Evolutionary conservation across 2,888 invertebrate genomes (phyloP).

Genomic region (Alloplasta piceator): DNA sequence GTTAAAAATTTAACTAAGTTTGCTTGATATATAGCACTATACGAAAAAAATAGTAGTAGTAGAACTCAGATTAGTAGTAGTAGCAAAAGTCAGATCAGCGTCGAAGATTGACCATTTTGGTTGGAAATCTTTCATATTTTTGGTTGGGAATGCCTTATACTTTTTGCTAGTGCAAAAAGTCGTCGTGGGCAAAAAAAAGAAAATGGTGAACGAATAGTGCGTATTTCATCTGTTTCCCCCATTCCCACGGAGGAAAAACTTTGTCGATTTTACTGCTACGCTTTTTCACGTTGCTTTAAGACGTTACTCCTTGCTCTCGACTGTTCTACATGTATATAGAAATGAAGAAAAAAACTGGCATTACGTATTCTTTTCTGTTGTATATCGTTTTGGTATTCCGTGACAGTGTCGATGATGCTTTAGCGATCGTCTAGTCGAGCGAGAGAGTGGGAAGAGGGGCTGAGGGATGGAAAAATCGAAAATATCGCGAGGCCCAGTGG

Average conservation of each 20-base stretch:
- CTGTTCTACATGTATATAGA: constrained; percentile 25
- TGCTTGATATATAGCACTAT: too few species aligned
- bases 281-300: constrained; percentile 61
- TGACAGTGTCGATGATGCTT: constrained; percentile 78
- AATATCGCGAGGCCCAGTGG: constrained; percentile 68
- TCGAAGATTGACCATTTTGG: too few species aligned
- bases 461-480: constrained; percentile 15
- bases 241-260: constrained; percentile 49
- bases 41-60: too few species aligned
- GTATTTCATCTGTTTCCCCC: constrained; percentile 62
- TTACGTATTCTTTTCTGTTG: constrained; percentile 62
- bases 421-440: constrained; percentile 70
- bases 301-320: constrained; percentile 23
- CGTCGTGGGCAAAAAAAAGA: constrained; percentile 31
- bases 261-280: constrained; percentile 63
- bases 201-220: constrained; percentile 48
- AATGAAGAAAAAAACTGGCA: constrained; percentile 45
- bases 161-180: constrained; percentile 53
- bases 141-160: too few species aligned
- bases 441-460: constrained; percentile 24
- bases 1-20: too few species aligned
- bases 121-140: too few species aligned
- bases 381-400: constrained; percentile 77
- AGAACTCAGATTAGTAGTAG: too few species aligned
- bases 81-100: too few species aligned